Evolutionary conservation across 2,113 vertebrate species (phyloP), one percentile per base, ranked within the genome.

Genomic region (Passer domesticus): DNA sequence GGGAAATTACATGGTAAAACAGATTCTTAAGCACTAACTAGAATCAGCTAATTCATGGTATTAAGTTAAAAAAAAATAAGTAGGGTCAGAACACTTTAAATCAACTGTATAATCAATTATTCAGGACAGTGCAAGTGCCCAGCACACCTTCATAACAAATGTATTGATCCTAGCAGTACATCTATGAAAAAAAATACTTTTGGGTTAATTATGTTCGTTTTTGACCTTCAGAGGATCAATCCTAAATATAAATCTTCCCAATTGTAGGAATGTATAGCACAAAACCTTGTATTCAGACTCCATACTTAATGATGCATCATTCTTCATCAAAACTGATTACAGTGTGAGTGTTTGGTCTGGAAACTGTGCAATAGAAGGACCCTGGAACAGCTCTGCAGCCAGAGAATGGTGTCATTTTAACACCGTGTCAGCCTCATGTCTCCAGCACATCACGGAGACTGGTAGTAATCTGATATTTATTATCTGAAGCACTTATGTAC

Each of bases 81-180:
- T 25, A 58, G 46, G 15, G 94, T 70, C 50, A 58, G 73, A 49
- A 13, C 66, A n/a, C 43, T 95, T 97, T 94, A 97, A 95, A 97
- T 95, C 79, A 96, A 68, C 68, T 92, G 83, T 80, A 58, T 75
- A 97, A 97, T 97, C 83, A 97, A 90, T 97, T 96, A 95, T 76
- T 44, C 52, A 96, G 70, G 87, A 64, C 75, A 44, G 84, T 86
- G 56, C 76, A 95, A 97, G 82, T 62, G 22, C 77, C 63, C 55
- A 86, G 59, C 41, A 83, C 50, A 89, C 25, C 33, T 97, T 96
- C 7, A 17, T 93, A 95, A 90, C 49, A 94, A 87, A 44, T 50
- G 20, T 63, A 97, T 97, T 1, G 43, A 98, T 97, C 33, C 58
- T 81, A 59, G 62, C 63, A 33, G 43, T 47, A 66, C 17, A 49